Evolutionary conservation across 1,140 invertebrate species (phyloP), one percentile per base, ranked within the genome.

Genomic region (Lepidurus couesii): DNA sequence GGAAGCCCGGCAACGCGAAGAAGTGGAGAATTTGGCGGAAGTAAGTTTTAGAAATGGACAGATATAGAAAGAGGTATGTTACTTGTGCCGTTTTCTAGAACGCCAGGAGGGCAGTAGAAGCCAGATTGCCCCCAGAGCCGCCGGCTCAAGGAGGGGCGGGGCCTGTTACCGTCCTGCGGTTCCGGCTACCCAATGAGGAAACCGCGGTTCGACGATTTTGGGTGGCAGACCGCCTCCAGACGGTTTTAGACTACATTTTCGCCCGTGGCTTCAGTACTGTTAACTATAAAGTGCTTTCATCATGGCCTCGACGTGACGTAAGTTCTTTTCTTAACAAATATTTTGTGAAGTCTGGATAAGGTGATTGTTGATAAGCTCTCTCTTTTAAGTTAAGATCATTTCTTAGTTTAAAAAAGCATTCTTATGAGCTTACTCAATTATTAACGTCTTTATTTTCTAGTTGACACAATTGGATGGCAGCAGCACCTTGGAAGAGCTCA

Each of bases 291-390:
- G 90, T 97, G 74, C 91, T 97, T 81, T 91, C 91, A 82, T 94
- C 93, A 84, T 97, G 93, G 92, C 95, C 95, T 84, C 90, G 95
- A 84, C 91, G 92, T 89, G 95, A 97, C 90, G 92, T 93, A 87
- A 92, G 91, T 90, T 82, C 42, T 82, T 81, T 78, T 45, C 42
- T 77, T 21, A 65, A 1, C 80, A 24, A 6, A n/a, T 43, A 47
- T 42, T 43, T 81, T 65, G 24, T 26, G 8, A n/a, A 42, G 42
- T 77, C 45, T 7, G 21, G n/a, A n/a, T 65, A 34, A 65, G 34
- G 47, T 75, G 42, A 75, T 42, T 42, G 1, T 74, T 21, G 10
- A 75, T 79, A 73, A 53, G 1, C 34, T 80, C 78, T 75, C 73
- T 26, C 44, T 77, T n/a, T 78, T 16, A 73, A 6, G 16, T 73